Base-by-base conservation (phyloP, 2,888 invertebrate genomes). In the Galerucella calmariensis region DNA sequence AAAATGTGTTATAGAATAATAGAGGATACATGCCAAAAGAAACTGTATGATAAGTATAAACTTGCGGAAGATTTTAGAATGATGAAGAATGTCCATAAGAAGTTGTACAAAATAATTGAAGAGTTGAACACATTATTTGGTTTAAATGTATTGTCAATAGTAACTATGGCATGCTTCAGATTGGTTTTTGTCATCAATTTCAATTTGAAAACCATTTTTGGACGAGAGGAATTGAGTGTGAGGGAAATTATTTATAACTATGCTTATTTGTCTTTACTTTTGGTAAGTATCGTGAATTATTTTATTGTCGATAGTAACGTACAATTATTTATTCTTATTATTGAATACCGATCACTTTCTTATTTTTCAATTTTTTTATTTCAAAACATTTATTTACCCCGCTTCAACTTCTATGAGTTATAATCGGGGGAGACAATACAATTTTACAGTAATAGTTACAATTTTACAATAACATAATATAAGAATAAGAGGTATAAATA, bases 131-230 rank as follows among this genome's bases (percentile, higher is more conserved):
- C n/a, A n/a, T n/a, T 53, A 53, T 53, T 53, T n/a, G n/a, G n/a
- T 8, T 14, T 53, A 8, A 53, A 53, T 53, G 14, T 53, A 8
- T 11, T 53, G 5, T 53, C 8, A 53, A 53, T 53, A n/a, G 53
- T 53, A 8, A n/a, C n/a, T 14, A 53, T 53, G 14, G 14, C 53
- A 8, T 53, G 53, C 53, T 53, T 53, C 53, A 53, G 53, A 53
- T 53, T 53, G n/a, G 53, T 53, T 53, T 53, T 53, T n/a, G n/a
- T 53, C n/a, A 53, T 53, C 16, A 53, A 53, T n/a, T 53, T n/a
- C 1, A 53, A 53, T 53, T 53, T 53, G 53, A 53, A 53, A 53
- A n/a, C 53, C 8, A 53, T 53, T n/a, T 53, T 53, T 8, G 53
- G 53, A n/a, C 14, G n/a, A 53, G 53, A 53, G 14, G 53, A 53